phyloP scores from a whole-genome alignment of 2,888 invertebrate genomes.

The Agelastica alni region DNA sequence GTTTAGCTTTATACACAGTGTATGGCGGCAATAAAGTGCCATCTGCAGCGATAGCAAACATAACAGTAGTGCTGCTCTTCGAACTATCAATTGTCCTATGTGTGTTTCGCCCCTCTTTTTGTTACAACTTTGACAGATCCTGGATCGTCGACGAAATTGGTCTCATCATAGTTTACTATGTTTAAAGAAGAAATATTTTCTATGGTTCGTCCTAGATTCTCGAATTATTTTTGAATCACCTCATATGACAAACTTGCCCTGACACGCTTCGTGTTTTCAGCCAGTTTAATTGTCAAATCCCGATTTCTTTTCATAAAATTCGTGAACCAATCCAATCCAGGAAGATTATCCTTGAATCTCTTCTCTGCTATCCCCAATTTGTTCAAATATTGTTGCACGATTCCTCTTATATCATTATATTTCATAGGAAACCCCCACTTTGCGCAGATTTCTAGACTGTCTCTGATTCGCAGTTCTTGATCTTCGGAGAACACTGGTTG shows the following conservation, averaged over 20 bases:
- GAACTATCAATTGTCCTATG: conserved; percentile 34
- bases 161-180: conserved; percentile 40
- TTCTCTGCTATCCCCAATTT: conserved; percentile 20
- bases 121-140: too few relatives aligned
- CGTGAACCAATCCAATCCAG: conserved; percentile 23
- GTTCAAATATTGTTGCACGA: conserved; percentile 12
- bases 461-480: too few relatives aligned
- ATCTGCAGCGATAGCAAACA: conserved; percentile 31
- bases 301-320: conserved; percentile 18
- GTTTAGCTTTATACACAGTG: conserved; percentile 30
- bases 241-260: conserved; percentile 20
- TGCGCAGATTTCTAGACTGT: background rate
- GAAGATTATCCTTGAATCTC: conserved; percentile 20
- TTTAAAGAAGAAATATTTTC: conserved; percentile 9
- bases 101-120: too few relatives aligned
- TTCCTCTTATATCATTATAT: background rate
- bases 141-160: conserved; percentile 51
- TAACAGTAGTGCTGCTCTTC: conserved; percentile 30
- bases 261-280: conserved; percentile 19
- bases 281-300: conserved; percentile 16
- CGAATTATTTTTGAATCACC: conserved; percentile 17
- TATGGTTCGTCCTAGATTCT: conserved; percentile 1
- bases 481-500: too few relatives aligned
- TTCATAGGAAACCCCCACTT: background rate
- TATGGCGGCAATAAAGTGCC: conserved; percentile 31